Base-by-base conservation (phyloP, 2,113 vertebrate species). In the Psammodynastes pulverulentus region DNA sequence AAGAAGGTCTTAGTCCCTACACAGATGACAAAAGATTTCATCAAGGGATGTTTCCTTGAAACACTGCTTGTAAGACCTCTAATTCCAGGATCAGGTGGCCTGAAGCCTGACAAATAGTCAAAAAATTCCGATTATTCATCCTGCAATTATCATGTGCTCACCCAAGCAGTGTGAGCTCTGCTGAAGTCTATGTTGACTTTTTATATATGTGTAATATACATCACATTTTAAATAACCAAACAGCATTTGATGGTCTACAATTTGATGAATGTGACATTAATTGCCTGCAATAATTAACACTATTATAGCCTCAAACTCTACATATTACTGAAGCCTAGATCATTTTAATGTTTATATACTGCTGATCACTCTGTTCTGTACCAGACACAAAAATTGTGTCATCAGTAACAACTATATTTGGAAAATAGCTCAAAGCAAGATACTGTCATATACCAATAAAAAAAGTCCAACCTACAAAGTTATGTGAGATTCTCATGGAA, bases 341-440 rank as follows among this genome's bases (percentile, higher is more conserved):
- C 62, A 62, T 24, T 84, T 23, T 19, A 86, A 88, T 51, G 9
- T 88, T 46, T 34, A 72, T 51, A 45, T 54, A 54, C 3, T 49
- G 9, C 86, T 85, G 51, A 19, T 45, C 51, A 49, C 53, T 62
- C 3, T 62, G 13, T 19, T 46, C 91, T 62, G 52, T 58, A 54
- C 46, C 72, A 89, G 89, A 91, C 13, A 62, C 3, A 7, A 86
- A 79, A 29, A 88, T 86, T 13, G 62, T 21, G 39, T 87, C 86
- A 84, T 53, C 58, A 91, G 88, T 5, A 62, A 46, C 85, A 86
- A 89, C 4, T 90, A 46, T 86, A 17, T 1, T 49, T 58, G 92
- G 90, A 94, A 94, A 79, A 85, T 46, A 94, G 49, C 93, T 95
- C 90, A 58, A 90, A 92, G 86, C 88, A 94, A 29, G 0, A 1